Conservation (phyloP, 2,113 vertebrate genomes). For the Pygathrix nemaeus region DNA sequence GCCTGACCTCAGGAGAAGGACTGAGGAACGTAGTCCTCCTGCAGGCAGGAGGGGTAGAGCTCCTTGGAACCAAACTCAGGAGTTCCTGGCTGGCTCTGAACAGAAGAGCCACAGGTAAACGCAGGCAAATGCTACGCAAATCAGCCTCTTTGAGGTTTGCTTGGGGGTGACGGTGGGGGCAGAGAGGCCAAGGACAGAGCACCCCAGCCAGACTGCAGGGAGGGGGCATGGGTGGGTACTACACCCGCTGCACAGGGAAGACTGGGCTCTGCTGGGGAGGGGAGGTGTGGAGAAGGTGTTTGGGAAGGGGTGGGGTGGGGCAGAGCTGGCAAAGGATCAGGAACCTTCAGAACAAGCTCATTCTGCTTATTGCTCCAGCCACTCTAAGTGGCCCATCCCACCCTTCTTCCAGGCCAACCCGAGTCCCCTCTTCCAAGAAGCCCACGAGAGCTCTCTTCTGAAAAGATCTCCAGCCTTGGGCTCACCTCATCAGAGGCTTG, state of each 20-base stretch:
- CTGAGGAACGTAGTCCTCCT: neutral
- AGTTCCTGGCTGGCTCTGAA: neutral
- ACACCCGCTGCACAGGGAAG: neutral
- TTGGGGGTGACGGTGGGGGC: neutral
- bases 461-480: neutral
- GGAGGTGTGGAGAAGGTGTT: neutral
- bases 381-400: neutral
- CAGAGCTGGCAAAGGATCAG: too few species aligned
- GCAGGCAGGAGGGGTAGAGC: neutral
- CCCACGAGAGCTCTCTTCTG: neutral
- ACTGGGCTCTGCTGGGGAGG: neutral
- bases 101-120: neutral
- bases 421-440: neutral
- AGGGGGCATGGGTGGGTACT: neutral
- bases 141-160: constrained; percentile 15
- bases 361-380: neutral
- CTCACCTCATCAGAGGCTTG: neutral
- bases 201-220: neutral
- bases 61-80: neutral
- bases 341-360: neutral
- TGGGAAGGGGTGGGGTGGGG: neutral
- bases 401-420: neutral
- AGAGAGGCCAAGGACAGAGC: neutral
- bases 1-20: neutral
- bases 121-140: constrained; percentile 35